These are phyloP conservation scores for Atta texana DNA, from an alignment of 1,140 invertebrate genomes.

Conservation along the genomic window DNA sequence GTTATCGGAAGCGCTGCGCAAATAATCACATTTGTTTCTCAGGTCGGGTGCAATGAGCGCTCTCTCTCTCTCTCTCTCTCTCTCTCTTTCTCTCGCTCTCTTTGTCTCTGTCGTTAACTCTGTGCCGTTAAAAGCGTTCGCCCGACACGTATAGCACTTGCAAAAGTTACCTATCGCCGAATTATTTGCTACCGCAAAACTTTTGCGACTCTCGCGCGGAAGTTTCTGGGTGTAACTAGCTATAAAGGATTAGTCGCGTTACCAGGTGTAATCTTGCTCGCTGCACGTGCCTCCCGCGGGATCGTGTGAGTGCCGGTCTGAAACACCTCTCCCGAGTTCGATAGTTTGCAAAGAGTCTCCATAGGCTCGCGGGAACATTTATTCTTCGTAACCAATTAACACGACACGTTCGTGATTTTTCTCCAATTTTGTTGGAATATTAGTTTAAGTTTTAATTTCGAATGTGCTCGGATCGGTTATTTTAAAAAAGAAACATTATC, in stretches of 20 bases:
- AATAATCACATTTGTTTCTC: constrained; percentile 54
- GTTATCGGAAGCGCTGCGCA: constrained; percentile 45
- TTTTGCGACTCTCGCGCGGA: constrained; percentile 24
- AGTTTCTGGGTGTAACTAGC: constrained; percentile 46
- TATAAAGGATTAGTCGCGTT: constrained; percentile 44
- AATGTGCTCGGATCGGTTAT: neutral
- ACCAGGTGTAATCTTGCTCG: constrained; percentile 34
- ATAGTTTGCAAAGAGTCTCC: constrained; percentile 17
- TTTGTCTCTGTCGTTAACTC: neutral
- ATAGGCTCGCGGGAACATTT: constrained; percentile 8
- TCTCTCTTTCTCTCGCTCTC: no score
- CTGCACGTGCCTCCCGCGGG: constrained; percentile 31
- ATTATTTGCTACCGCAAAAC: constrained; percentile 39
- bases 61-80: neutral
- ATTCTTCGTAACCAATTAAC: constrained; percentile 38
- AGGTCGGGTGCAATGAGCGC: neutral
- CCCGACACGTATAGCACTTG: neutral
- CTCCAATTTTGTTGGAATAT: neutral
- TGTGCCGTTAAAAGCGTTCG: neutral
- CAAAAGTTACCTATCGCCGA: constrained; percentile 37
- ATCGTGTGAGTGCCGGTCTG: constrained; percentile 28
- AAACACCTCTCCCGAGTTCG: constrained; percentile 29
- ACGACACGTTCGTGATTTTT: neutral
- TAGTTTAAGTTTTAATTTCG: neutral
- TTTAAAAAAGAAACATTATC: neutral